These are phyloP conservation scores for Parthenolecanium corni DNA, from an alignment of 2,888 invertebrate genomes.

Conservation along the genomic window DNA sequence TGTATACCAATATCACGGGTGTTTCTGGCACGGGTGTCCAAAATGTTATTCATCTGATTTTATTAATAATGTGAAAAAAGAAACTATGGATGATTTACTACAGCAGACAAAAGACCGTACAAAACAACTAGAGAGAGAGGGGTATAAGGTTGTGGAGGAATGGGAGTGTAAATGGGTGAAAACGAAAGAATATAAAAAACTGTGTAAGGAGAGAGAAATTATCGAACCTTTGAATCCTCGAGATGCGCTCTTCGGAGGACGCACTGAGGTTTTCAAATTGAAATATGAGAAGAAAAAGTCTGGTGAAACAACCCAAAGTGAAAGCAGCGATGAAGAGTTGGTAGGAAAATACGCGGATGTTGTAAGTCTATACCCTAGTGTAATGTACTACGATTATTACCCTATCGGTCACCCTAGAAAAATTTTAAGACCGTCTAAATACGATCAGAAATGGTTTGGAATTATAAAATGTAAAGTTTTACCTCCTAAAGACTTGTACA, in stretches of 20 bases:
- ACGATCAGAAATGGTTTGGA: slow-evolving; percentile 33
- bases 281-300: slow-evolving; percentile 32
- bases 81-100: slow-evolving; percentile 16
- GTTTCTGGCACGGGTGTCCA: too few relatives aligned
- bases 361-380: too few relatives aligned
- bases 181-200: slow-evolving; percentile 9
- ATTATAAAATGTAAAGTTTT: slow-evolving; percentile 33
- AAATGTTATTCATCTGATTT: too few relatives aligned
- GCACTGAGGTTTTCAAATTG: too few relatives aligned
- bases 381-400: too few relatives aligned
- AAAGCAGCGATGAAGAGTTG: slow-evolving; percentile 33
- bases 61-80: slow-evolving; percentile 18
- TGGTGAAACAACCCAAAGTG: slow-evolving; percentile 32
- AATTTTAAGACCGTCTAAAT: slow-evolving; percentile 31
- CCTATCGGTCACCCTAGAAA: slow-evolving; percentile 33
- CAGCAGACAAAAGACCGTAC: slow-evolving; percentile 29
- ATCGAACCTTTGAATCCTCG: slow-evolving; percentile 30
- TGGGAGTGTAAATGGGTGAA: too few relatives aligned
- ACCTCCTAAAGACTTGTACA: slow-evolving; percentile 31
- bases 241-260: too few relatives aligned
- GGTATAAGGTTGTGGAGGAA: slow-evolving; percentile 22
- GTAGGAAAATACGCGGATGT: slow-evolving; percentile 32
- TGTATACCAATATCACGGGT: slow-evolving; percentile 21
- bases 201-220: slow-evolving; percentile 3
- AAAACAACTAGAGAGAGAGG: slow-evolving; percentile 14